phyloP scores from a whole-genome alignment of 2,888 invertebrate genomes.

The Mycalesis mineus region DNA sequence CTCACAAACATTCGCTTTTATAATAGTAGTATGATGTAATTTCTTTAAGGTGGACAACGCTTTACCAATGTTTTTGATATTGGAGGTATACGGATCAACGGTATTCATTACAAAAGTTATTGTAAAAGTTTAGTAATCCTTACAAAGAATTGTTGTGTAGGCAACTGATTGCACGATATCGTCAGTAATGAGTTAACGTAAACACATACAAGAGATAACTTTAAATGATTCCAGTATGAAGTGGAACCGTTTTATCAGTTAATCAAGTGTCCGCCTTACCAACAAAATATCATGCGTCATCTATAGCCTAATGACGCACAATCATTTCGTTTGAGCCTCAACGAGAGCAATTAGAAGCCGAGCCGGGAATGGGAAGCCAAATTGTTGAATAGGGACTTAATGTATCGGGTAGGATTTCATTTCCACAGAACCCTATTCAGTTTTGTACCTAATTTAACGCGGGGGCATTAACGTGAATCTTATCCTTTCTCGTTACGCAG shows the following conservation, averaged over 20 bases:
- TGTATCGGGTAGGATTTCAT: slow-evolving; percentile 12
- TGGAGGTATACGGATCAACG: no score
- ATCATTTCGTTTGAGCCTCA: slow-evolving; percentile 41
- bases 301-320: slow-evolving; percentile 29
- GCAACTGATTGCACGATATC: no score
- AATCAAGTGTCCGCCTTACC: background rate
- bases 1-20: no score
- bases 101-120: no score
- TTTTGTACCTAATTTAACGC: slow-evolving; percentile 4
- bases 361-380: slow-evolving; percentile 30
- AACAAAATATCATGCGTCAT: slow-evolving; percentile 24
- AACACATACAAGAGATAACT: no score
- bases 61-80: no score
- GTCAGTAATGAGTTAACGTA: no score
- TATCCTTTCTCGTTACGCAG: background rate
- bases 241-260: background rate
- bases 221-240: no score
- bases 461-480: background rate
- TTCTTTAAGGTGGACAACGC: no score
- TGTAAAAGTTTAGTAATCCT: no score
- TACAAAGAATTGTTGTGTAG: no score
- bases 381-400: slow-evolving; percentile 30
- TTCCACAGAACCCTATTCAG: slow-evolving; percentile 6
- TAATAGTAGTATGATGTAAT: no score
- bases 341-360: slow-evolving; percentile 43